Evolutionary conservation across 92 coral and sea anemone species (phyloP).

Genomic region (Chrysogorgia sp.): DNA sequence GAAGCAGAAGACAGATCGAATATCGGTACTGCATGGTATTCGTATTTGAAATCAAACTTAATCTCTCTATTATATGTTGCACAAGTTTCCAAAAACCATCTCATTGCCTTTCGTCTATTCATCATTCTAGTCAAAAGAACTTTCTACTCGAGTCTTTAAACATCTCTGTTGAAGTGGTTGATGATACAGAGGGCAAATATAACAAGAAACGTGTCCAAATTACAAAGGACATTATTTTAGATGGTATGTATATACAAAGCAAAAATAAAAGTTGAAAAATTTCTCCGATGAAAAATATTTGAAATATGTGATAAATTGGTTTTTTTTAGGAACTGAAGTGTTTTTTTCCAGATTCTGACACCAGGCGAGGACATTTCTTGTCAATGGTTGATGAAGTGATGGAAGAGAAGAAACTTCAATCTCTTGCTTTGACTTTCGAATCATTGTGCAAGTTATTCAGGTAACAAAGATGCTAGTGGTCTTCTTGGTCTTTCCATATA

Average conservation of each 20-base stretch:
- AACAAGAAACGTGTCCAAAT: constrained; percentile 62
- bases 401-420: constrained; percentile 89
- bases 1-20: too few relatives aligned
- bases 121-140: constrained; percentile 54
- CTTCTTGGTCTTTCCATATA: constrained; percentile 85
- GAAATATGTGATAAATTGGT: neutral
- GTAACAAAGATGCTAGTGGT: constrained; percentile 97
- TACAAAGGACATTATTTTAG: constrained; percentile 75
- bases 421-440: constrained; percentile 95
- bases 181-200: constrained; percentile 66
- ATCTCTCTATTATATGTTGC: too few relatives aligned
- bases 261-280: too few relatives aligned
- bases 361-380: constrained; percentile 84
- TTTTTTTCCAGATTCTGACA: constrained; percentile 94
- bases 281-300: too few relatives aligned
- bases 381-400: constrained; percentile 99
- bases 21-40: too few relatives aligned
- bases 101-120: neutral
- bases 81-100: neutral
- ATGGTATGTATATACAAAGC: constrained; percentile 56
- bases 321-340: constrained; percentile 83
- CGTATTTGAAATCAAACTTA: too few relatives aligned
- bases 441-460: constrained; percentile 94
- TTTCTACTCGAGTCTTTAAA: constrained; percentile 67
- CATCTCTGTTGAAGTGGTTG: constrained; percentile 85